Evolutionary conservation across 1,140 invertebrate species (phyloP), one percentile per base, ranked within the genome.

Genomic region (Phortica variegata): DNA sequence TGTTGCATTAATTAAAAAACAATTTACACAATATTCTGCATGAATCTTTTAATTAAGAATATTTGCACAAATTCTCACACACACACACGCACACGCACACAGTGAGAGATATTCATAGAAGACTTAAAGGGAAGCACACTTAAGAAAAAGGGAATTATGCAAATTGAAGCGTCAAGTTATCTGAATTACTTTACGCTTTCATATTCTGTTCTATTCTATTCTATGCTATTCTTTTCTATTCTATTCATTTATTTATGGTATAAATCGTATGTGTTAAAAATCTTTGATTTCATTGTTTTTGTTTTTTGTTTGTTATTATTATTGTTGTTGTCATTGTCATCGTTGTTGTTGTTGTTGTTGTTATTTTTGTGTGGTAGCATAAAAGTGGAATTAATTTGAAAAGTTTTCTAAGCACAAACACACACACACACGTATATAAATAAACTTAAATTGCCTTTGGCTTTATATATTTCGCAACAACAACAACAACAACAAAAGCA

Each of bases 1-100:
- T n/a, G n/a, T 44, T 57, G 59, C 59, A 66, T 65, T 54, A 54
- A 63, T 63, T 63, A 68, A 60, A 63, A 68, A 63, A 63, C 52
- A 60, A 60, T 62, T 52, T 46, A 16, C 1, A 10, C 4, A 2
- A 20, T 40, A 5, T 16, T 9, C 9, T 47, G 1, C 7, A 15
- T 20, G 9, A 26, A 13, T 33, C 10, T 40, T 17, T 13, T 17
- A 65, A 65, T 65, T 65, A 65, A 65, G 61, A 54, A 61, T 48
- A 52, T 41, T 57, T 47, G 33, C 41, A 56, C 56, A 56, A 49
- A 52, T 51, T 39, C 56, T 12, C 33, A 12, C 49, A 48, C 26
- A 56, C 44, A 49, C 48, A 43, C 43, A 42, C 48, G 46, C 44
- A 37, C 19, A 40, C 26, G 45, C 17, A 42, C 31, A 29, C 9